These are phyloP conservation scores for Alauda arvensis DNA, from an alignment of 2,797 vertebrate genomes.

Conservation along the genomic window DNA sequence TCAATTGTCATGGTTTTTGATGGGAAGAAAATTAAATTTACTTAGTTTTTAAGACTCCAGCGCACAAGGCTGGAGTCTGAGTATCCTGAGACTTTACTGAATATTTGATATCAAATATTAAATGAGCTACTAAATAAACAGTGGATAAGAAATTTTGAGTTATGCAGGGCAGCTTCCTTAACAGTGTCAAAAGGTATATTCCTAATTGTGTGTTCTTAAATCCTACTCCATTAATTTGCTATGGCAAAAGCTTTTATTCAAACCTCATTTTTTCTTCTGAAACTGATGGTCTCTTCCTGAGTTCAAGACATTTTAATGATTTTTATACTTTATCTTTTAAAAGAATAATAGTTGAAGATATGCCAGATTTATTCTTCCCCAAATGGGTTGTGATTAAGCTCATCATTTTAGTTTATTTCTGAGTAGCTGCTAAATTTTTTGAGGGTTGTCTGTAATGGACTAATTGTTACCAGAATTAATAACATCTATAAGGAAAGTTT, in stretches of 20 bases:
- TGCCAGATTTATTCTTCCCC: not conserved
- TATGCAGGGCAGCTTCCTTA: not conserved
- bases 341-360: not conserved
- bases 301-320: not conserved
- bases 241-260: not conserved
- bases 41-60: not conserved
- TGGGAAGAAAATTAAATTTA: not conserved
- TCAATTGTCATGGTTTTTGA: not conserved
- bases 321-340: not conserved
- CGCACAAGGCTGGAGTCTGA: not conserved
- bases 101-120: not conserved
- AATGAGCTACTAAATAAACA: not conserved
- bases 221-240: rapidly evolving
- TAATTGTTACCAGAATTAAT: not conserved
- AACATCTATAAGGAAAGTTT: not conserved
- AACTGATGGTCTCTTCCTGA: not conserved
- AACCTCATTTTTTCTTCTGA: not conserved
- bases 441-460: not conserved
- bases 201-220: not conserved
- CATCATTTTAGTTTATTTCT: not conserved
- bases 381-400: not conserved
- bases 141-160: not conserved
- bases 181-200: not conserved
- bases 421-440: not conserved
- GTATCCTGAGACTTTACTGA: not conserved